Percentiles rank a stretch among this genome's conserved stretches.
Conservation (phyloP, 2,113 vertebrate genomes). For the Cebus imitator region DNA sequence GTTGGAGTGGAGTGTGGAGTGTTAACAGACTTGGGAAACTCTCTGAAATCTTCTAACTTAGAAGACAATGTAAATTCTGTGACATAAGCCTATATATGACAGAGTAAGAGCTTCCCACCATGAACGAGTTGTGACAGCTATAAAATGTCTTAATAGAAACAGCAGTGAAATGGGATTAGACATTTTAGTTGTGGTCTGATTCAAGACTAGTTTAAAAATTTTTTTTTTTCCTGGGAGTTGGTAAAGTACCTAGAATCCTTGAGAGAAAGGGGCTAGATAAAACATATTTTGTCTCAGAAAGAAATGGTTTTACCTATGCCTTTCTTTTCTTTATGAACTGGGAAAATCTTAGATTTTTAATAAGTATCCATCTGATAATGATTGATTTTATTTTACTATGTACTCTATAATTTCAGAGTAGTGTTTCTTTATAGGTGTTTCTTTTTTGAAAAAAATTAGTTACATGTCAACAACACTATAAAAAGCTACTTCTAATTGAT, state of each 20-base stretch:
- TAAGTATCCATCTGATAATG: not conserved
- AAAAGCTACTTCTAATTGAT: not conserved
- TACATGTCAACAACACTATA: not conserved
- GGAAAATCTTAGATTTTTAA: not conserved
- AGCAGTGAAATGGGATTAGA: not conserved
- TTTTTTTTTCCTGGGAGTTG: not conserved
- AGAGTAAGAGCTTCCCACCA: slow-evolving; percentile 28
- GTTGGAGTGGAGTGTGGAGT: not conserved
- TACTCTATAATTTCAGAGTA: not conserved
- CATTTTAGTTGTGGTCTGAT: slow-evolving; percentile 28
- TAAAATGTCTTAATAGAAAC: slow-evolving; percentile 51
- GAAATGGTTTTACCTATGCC: not conserved
- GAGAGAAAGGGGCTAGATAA: not conserved
- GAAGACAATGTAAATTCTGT: slow-evolving; percentile 51
- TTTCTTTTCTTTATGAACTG: not conserved
- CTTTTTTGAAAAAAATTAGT: not conserved
- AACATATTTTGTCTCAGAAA: not conserved
- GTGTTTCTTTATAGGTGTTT: not conserved
- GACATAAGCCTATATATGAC: not conserved
- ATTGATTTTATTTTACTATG: not conserved
- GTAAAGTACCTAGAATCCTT: slow-evolving; percentile 37
- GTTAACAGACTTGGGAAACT: slow-evolving; percentile 41
- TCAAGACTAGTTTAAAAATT: not conserved
- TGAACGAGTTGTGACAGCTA: not conserved
- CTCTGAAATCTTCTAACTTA: slow-evolving; percentile 13